phyloP scores from a whole-genome alignment of 2,113 vertebrate genomes.

The Ochotona princeps region DNA sequence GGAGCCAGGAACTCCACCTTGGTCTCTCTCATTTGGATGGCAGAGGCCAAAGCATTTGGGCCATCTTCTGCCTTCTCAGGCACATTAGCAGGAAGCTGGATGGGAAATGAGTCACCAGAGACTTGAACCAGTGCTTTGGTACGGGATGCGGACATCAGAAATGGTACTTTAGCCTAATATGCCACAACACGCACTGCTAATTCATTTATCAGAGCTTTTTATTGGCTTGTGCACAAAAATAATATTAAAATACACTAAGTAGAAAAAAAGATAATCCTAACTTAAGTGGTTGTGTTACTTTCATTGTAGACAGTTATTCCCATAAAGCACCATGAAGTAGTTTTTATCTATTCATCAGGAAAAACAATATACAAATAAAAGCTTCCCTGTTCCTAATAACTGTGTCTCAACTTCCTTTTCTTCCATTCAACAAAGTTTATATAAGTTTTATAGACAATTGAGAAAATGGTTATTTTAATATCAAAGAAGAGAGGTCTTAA shows the following conservation, averaged over 20 bases:
- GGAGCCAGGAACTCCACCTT: too few species aligned
- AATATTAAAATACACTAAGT: constrained; percentile 33
- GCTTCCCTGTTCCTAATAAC: background rate
- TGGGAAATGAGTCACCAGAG: too few species aligned
- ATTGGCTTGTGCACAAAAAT: background rate
- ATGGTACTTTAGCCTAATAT: too few species aligned
- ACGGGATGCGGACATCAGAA: too few species aligned
- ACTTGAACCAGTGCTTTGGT: too few species aligned
- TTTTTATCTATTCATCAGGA: too few species aligned
- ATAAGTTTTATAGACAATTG: background rate
- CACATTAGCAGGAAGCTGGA: too few species aligned
- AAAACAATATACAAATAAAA: constrained; percentile 2
- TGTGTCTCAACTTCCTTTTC: constrained; percentile 31
- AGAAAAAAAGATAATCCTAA: constrained; percentile 27
- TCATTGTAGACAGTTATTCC: background rate
- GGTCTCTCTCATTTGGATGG: too few species aligned
- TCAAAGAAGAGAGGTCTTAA: constrained; percentile 26
- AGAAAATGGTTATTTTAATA: constrained; percentile 42
- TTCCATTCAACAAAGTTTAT: background rate
- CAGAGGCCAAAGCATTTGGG: too few species aligned
- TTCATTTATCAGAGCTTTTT: constrained; percentile 22
- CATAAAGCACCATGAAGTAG: constrained; percentile 40
- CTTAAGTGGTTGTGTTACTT: background rate
- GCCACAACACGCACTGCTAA: too few species aligned
- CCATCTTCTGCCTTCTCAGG: too few species aligned